Evolutionary conservation across 2,888 invertebrate genomes (phyloP), one percentile per base, ranked within the genome.

Genomic region (Rhagophthalmus giganteus): DNA sequence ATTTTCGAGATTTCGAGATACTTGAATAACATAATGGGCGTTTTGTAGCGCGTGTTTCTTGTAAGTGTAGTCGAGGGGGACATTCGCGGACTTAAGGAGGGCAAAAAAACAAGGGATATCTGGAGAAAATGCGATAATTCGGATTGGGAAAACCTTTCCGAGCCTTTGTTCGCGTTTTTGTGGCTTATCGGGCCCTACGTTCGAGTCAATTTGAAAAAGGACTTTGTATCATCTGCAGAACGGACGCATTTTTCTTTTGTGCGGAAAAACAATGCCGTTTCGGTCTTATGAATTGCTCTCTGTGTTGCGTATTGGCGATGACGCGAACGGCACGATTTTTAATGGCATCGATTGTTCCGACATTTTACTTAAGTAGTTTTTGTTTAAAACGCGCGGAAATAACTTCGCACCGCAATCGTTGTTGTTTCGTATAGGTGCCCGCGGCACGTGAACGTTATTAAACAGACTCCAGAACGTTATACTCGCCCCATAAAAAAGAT

Each of bases 111-210:
- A 37, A 14, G 27, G 26, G 28, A 28, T 27, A 28, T 15, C 38
- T 4, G n/a, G n/a, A 35, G 38, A 28, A 28, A 39, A 15, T 25
- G 28, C 38, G 27, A 28, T 27, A 39, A 39, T 39, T 39, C 28
- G 27, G 38, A 39, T 39, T 39, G 38, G 28, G 11, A 39, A 37
- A 39, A 15, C 38, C 28, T 12, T 26, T n/a, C n/a, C 12, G 25
- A 25, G 38, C 38, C 26, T 39, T 39, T 37, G 27, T 37, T 27
- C 38, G 27, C n/a, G 38, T 39, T 39, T 39, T 39, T 39, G 38
- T 27, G 13, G 28, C 38, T 39, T 39, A 39, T 39, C 38, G 38
- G 16, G 15, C 38, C n/a, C 26, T 15, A 28, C 14, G 28, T 39
- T 39, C 27, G 15, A 39, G 38, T 39, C 26, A 39, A 39, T 39